Conservation (phyloP, 2,888 invertebrate species). For the Cantharis nigra region DNA sequence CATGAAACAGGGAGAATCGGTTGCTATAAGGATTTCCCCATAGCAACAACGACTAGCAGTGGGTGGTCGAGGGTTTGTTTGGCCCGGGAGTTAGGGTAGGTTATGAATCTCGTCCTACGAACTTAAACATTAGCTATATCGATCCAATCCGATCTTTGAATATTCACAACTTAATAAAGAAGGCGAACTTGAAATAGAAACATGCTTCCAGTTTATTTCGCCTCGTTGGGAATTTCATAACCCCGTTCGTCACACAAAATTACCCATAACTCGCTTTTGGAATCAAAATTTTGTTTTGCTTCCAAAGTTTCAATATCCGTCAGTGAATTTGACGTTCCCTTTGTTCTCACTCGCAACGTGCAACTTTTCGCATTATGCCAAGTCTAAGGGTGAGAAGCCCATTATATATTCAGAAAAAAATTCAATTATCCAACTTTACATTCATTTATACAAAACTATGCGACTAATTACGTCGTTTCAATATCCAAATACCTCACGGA, state of each 20-base stretch:
- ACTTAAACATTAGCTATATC: slow-evolving; percentile 42
- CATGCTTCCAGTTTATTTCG: not conserved
- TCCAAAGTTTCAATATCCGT: not conserved
- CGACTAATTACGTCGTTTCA: not conserved
- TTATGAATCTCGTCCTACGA: slow-evolving; percentile 45
- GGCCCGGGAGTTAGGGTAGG: slow-evolving; percentile 50
- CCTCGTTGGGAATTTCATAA: not conserved
- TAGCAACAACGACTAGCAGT: slow-evolving; percentile 44
- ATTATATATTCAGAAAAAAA: not conserved
- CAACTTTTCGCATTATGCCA: not conserved
- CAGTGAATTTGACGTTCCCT: not conserved
- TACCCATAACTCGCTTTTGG: not conserved
- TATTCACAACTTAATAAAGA: not conserved
- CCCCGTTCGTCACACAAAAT: not conserved
- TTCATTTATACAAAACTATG: not conserved
- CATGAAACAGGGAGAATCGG: slow-evolving; percentile 37
- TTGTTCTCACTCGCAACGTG: not conserved
- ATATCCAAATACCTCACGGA: not conserved
- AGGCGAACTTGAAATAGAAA: not conserved
- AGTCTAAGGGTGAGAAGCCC: not conserved
- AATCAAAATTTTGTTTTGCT: not conserved
- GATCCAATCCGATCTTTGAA: slow-evolving; percentile 33
- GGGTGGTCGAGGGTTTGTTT: slow-evolving; percentile 45
- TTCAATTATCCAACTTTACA: not conserved
- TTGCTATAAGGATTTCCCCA: slow-evolving; percentile 45